Evolutionary conservation across 1,140 invertebrate species (phyloP).

Genomic region (Gonatopus flavifemur): DNA sequence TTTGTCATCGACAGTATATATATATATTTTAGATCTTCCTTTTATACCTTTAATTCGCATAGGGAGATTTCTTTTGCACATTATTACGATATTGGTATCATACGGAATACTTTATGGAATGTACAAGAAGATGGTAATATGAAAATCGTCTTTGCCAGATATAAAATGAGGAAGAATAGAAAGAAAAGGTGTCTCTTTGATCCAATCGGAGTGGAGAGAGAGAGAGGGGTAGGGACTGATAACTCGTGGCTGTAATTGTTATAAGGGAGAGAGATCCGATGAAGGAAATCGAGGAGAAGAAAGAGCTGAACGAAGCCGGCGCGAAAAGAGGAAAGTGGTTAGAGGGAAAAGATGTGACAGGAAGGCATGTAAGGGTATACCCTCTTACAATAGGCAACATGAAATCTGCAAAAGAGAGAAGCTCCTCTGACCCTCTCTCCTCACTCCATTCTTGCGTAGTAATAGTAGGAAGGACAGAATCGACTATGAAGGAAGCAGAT

Average conservation of each 20-base stretch:
- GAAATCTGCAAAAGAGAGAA: conserved; percentile 49
- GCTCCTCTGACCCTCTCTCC: conserved; percentile 18
- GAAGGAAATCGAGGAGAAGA: conserved; percentile 13
- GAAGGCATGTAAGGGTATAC: conserved; percentile 45
- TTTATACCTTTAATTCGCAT: too few species aligned
- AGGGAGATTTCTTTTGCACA: too few species aligned
- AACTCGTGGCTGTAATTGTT: conserved; percentile 48
- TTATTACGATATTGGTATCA: too few species aligned
- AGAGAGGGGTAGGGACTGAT: conserved; percentile 23
- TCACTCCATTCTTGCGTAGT: too few species aligned
- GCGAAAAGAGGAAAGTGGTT: too few species aligned
- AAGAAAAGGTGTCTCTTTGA: conserved; percentile 22
- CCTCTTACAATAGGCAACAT: conserved; percentile 51
- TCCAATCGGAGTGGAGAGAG: neutral
- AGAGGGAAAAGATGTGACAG: conserved; percentile 37
- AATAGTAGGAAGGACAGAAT: conserved; percentile 37
- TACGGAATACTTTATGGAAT: too few species aligned
- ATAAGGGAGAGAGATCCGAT: conserved; percentile 24
- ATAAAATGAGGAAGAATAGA: neutral
- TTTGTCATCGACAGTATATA: too few species aligned
- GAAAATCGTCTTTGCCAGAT: too few species aligned
- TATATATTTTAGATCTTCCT: too few species aligned
- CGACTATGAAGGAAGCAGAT: conserved; percentile 52
- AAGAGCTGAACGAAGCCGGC: conserved; percentile 8
- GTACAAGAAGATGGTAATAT: too few species aligned